phyloP scores from a whole-genome alignment of 2,113 vertebrate genomes.

The Festucalex cinctus region DNA sequence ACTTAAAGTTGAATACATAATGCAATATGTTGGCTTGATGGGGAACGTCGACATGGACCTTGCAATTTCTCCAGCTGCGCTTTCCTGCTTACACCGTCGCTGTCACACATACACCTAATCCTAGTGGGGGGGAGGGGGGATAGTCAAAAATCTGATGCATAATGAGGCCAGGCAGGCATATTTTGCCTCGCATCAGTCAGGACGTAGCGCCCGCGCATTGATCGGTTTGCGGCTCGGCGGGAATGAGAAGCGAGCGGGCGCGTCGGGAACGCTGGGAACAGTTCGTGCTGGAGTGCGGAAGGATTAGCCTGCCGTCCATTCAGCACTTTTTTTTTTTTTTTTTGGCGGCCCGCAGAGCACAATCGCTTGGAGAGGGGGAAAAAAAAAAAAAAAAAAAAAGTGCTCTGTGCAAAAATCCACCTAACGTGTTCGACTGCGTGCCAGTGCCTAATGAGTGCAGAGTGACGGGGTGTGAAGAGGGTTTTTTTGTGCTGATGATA shows the following conservation, averaged over 20 bases:
- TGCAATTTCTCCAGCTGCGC: constrained; percentile 43
- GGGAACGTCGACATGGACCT: constrained; percentile 21
- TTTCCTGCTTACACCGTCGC: constrained; percentile 25
- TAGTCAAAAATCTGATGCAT: constrained; percentile 56
- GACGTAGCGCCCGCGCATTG: constrained; percentile 1
- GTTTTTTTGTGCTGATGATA: not conserved
- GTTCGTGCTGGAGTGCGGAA: constrained; percentile 19
- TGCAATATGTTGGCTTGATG: constrained; percentile 23
- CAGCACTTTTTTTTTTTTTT: constrained; percentile 46
- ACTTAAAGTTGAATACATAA: constrained; percentile 60
- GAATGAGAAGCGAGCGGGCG: constrained; percentile 38
- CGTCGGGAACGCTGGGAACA: constrained; percentile 27
- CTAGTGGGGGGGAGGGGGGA: constrained; percentile 53
- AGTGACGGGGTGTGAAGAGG: not conserved
- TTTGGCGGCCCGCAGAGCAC: not conserved
- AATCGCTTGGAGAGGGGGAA: not conserved
- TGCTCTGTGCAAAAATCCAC: not conserved
- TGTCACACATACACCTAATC: constrained; percentile 57
- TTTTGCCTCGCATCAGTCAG: constrained; percentile 17
- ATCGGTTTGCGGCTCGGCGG: not conserved
- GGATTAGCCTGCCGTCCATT: constrained; percentile 56
- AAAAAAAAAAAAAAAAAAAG: not conserved
- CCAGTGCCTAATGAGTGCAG: not conserved
- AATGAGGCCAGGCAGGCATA: constrained; percentile 50
- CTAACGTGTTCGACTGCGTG: not conserved